Evolutionary conservation across 2,113 vertebrate species (phyloP).

Genomic region (Steatornis caripensis): DNA sequence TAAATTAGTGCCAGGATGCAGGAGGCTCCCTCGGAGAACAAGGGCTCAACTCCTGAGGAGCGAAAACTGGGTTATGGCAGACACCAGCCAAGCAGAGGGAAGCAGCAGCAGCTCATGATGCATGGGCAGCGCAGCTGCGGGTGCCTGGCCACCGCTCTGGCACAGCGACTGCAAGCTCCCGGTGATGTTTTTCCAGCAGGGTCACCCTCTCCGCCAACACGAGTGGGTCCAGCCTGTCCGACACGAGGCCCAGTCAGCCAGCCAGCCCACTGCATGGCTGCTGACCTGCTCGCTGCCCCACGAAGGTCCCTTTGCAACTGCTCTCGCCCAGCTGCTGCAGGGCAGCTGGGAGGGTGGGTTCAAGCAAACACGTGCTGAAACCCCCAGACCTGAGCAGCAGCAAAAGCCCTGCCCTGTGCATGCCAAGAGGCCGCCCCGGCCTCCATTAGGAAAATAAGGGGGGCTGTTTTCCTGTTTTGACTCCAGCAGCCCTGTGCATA

Average conservation of each 20-base stretch:
- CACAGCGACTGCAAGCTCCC: rapidly evolving
- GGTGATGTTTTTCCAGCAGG: not conserved
- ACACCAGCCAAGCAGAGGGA: not conserved
- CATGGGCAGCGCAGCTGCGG: rapidly evolving
- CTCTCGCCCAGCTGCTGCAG: not conserved
- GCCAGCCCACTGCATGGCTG: not conserved
- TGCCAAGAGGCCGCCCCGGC: not conserved
- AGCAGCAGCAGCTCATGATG: not conserved
- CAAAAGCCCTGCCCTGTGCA: not conserved
- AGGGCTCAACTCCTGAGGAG: not conserved
- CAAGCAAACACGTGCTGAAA: not conserved
- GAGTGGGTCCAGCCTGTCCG: not conserved
- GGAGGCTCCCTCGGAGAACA: not conserved
- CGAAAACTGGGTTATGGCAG: not conserved
- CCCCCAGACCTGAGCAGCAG: not conserved
- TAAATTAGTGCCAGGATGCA: rapidly evolving
- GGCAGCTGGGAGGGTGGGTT: not conserved
- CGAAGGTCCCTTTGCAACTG: not conserved
- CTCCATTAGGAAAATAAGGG: not conserved
- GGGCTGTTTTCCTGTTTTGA: not conserved
- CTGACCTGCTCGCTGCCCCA: not conserved
- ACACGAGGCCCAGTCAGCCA: not conserved
- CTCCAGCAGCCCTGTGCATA: not conserved
- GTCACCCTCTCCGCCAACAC: not conserved
- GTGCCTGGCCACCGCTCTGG: rapidly evolving